Base-by-base conservation (phyloP, 2,888 invertebrate genomes). In the Meloe dianella region DNA sequence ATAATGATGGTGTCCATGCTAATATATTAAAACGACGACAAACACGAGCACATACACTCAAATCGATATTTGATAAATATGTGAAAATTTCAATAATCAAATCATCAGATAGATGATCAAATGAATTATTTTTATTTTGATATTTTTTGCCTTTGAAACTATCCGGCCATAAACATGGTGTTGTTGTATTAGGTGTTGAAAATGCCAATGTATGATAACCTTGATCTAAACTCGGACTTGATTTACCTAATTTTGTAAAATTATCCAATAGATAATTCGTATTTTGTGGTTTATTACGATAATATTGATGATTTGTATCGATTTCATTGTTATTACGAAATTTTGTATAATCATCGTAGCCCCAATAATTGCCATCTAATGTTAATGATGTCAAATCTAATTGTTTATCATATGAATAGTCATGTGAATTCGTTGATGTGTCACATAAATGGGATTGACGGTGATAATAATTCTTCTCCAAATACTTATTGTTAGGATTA, bases 151-250 rank as follows among this genome's bases (percentile, higher is more conserved):
- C 80, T 71, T 82, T 81, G 70, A 78, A 81, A 10, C 80, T 82
- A 60, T 84, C 83, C 29, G 79, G 82, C 83, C 83, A 84, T 62
- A 81, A 76, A 65, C 80, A 12, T 17, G n/a, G n/a, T 41, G 83
- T 77, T 10, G 27, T 63, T 22, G 83, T 81, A n/a, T 83, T 84
- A 4, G 87, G 86, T 74, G 87, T 87, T 57, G 88, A 87, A 22
- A 88, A 87, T 0, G 92, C 90, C 65, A 93, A 84, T 8, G 93
- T 93, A 76, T 93, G 93, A 84, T 93, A 93, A 1, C 93, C 93
- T 82, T 93, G 92, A 83, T 93, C 93, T 51, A 92, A 85, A 77
- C 89, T 91, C 54, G 92, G 90, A 78, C 89, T 89, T 71, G 87
- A 85, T 73, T 88, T 85, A 17, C 85, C 85, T 65, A 84, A 75